Percentiles rank a stretch among this genome's conserved stretches.
Evolutionary conservation across 2,888 invertebrate genomes (phyloP).

Genomic region (Saturnia japonica): DNA sequence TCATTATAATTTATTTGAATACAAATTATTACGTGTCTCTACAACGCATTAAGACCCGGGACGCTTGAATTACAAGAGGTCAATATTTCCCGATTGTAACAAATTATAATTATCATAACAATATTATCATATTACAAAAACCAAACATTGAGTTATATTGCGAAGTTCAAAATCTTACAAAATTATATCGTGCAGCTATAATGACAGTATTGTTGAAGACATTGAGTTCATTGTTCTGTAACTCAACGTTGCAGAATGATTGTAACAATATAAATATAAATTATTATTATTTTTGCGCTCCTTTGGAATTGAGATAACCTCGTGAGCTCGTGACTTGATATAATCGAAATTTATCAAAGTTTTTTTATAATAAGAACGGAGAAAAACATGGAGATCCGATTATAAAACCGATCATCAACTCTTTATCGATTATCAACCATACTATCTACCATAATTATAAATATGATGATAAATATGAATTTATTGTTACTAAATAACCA

Average conservation of each 20-base stretch:
- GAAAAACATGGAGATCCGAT: background rate
- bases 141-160: background rate
- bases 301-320: background rate
- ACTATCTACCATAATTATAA: background rate
- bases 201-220: background rate
- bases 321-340: conserved; percentile 6
- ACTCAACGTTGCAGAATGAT: background rate
- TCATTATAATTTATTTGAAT: background rate
- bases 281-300: conserved; percentile 5
- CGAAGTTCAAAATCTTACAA: conserved; percentile 2
- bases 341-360: conserved; percentile 10
- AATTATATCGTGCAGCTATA: background rate
- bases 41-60: background rate
- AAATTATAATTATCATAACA: conserved; percentile 10
- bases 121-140: background rate
- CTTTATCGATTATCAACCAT: background rate
- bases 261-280: background rate
- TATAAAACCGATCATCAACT: background rate
- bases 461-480: no score
- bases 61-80: background rate
- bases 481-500: no score
- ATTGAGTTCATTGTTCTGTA: background rate
- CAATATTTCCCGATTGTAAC: background rate
- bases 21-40: background rate
- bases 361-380: conserved; percentile 7